A percentile compares a stretch with the other conserved stretches of the same genome.
phyloP scores from a whole-genome alignment of 2,113 vertebrate genomes.

The Origma solitaria region DNA sequence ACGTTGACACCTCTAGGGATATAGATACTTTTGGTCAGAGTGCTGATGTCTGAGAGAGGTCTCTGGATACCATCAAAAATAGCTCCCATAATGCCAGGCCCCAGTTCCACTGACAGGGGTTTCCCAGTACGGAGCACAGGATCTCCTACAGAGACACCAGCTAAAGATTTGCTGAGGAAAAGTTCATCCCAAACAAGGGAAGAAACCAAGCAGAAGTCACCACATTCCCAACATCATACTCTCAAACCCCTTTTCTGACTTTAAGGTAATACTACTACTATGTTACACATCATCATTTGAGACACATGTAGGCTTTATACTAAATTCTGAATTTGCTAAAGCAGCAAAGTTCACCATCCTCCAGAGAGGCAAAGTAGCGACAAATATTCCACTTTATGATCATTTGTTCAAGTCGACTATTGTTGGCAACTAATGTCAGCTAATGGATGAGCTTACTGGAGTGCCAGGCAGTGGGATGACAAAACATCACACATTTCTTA shows the following conservation, averaged over 20 bases:
- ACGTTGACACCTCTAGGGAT: constrained; percentile 96
- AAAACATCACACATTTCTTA: neutral
- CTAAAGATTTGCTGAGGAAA: constrained; percentile 83
- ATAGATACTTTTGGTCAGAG: constrained; percentile 92
- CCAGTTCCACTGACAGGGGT: constrained; percentile 93
- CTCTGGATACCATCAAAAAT: constrained; percentile 99
- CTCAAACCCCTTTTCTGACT: neutral
- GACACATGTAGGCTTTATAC: neutral
- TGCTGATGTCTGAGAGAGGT: constrained; percentile 91
- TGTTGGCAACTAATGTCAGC: neutral
- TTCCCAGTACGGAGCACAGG: constrained; percentile 96
- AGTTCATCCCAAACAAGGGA: neutral
- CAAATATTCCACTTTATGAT: neutral
- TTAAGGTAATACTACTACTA: neutral
- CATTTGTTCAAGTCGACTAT: neutral
- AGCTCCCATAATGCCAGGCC: constrained; percentile 96
- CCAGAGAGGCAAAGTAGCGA: neutral
- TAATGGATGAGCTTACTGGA: neutral
- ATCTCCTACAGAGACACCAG: constrained; percentile 95
- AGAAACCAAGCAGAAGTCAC: neutral
- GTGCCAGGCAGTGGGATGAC: neutral
- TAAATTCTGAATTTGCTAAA: neutral
- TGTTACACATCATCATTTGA: neutral
- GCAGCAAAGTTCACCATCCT: neutral
- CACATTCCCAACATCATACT: neutral